Evolutionary conservation across 2,113 vertebrate genomes (phyloP).

Genomic region (Abramis brama): DNA sequence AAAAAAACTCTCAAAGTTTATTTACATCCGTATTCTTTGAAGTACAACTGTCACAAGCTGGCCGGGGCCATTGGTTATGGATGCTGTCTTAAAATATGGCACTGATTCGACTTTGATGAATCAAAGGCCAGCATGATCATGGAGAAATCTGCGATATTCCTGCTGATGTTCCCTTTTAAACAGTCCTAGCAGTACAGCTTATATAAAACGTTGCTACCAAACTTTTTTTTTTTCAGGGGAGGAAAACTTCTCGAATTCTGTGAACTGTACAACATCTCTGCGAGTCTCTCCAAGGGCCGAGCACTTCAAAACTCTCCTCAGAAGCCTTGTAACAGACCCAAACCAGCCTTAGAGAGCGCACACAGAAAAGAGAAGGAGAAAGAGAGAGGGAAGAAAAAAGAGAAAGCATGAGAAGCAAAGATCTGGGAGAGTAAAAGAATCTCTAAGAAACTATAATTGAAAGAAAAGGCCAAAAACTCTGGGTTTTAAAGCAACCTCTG

Average conservation of each 20-base stretch:
- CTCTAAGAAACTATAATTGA: slow-evolving; percentile 70
- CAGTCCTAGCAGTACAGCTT: slow-evolving; percentile 1
- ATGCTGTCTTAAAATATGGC: slow-evolving; percentile 2
- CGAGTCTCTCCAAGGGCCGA: slow-evolving; percentile 72
- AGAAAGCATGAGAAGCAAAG: slow-evolving; percentile 51
- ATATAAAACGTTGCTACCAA: slow-evolving; percentile 36
- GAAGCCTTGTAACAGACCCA: slow-evolving; percentile 74
- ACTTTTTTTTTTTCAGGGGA: slow-evolving; percentile 35
- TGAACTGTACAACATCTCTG: slow-evolving; percentile 53
- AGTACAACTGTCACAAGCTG: slow-evolving; percentile 2
- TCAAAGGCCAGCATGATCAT: slow-evolving; percentile 19
- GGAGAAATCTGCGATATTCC: slow-evolving; percentile 16
- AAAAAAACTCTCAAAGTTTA: not conserved
- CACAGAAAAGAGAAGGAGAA: slow-evolving; percentile 53
- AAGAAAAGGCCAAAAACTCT: slow-evolving; percentile 65
- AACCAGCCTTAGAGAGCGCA: slow-evolving; percentile 71
- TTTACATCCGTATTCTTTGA: slow-evolving; percentile 2
- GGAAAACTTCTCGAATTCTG: slow-evolving; percentile 54
- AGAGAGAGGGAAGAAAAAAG: slow-evolving; percentile 46
- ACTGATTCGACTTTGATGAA: slow-evolving; percentile 16
- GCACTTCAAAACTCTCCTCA: slow-evolving; percentile 78
- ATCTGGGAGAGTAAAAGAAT: slow-evolving; percentile 65
- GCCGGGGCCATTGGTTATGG: not conserved
- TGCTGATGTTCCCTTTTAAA: slow-evolving; percentile 36
- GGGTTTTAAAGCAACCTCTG: slow-evolving; percentile 69